A percentile compares a stretch with the other conserved stretches of the same genome.
These are phyloP conservation scores for Salvelinus namaycush DNA, from an alignment of 2,113 vertebrate species.

Conservation along the genomic window DNA sequence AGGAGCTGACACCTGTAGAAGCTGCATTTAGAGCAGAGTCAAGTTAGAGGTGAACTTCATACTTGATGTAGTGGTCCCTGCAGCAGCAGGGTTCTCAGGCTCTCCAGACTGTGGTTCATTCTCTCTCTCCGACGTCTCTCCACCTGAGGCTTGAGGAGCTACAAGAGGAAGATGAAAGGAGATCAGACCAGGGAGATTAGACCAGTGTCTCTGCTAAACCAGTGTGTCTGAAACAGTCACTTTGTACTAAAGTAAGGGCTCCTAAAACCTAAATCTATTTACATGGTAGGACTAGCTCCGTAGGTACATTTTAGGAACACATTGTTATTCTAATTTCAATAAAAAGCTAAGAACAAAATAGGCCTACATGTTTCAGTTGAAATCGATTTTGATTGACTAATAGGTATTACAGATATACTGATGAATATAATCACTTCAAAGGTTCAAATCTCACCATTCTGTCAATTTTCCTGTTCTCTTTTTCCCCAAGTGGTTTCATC, in stretches of 20 bases:
- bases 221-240: neutral
- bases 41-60: conserved; percentile 30
- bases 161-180: conserved; percentile 1
- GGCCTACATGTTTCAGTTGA: neutral
- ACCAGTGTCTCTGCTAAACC: neutral
- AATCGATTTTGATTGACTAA: neutral
- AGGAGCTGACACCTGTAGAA: neutral
- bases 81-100: conserved; percentile 72
- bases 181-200: neutral
- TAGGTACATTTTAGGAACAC: too few relatives aligned
- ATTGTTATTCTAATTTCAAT: neutral
- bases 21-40: neutral
- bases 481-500: conserved; percentile 37
- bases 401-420: neutral
- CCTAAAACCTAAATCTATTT: neutral
- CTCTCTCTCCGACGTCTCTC: conserved; percentile 81
- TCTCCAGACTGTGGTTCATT: conserved; percentile 82
- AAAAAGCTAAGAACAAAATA: neutral
- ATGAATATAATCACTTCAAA: too few relatives aligned
- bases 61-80: conserved; percentile 74
- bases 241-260: neutral
- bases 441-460: conserved; percentile 48
- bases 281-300: too few relatives aligned
- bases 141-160: conserved; percentile 82
- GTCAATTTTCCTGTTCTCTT: conserved; percentile 34